Percentiles rank a stretch among this genome's conserved stretches.
phyloP scores from a whole-genome alignment of 2,797 vertebrate genomes.

The Micropoecilia bifurca region DNA sequence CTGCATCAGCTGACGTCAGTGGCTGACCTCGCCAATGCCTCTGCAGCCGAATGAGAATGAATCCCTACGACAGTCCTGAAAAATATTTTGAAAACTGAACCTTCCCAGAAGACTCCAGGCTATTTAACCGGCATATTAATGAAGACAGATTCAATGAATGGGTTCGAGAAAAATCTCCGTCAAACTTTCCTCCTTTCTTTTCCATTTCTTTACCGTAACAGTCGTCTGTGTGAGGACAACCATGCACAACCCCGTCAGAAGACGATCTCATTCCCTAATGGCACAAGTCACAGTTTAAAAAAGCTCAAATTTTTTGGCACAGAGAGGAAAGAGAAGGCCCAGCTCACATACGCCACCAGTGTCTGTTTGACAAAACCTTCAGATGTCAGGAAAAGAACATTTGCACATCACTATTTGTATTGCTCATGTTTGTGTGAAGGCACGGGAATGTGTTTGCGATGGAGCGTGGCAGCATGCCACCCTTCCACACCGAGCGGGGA shows the following conservation, averaged over 20 bases:
- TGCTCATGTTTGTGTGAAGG: slow-evolving; percentile 15
- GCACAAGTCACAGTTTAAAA: slow-evolving; percentile 46
- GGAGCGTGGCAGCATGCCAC: slow-evolving; percentile 18
- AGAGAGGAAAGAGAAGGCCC: slow-evolving; percentile 31
- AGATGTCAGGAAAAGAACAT: slow-evolving; percentile 20
- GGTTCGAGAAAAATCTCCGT: neutral
- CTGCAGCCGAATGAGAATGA: slow-evolving; percentile 3
- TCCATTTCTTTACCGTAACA: neutral
- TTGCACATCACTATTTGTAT: slow-evolving; percentile 13
- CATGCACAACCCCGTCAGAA: slow-evolving; percentile 28
- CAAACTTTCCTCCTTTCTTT: slow-evolving; percentile 5
- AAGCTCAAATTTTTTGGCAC: slow-evolving; percentile 50
- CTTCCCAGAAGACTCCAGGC: slow-evolving; percentile 6
- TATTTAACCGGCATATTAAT: slow-evolving; percentile 15
- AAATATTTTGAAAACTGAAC: neutral
- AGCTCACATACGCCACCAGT: slow-evolving; percentile 3
- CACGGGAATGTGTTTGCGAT: slow-evolving; percentile 10
- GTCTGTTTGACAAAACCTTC: slow-evolving; percentile 30
- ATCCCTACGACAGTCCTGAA: slow-evolving; percentile 3
- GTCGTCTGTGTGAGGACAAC: slow-evolving; percentile 20
- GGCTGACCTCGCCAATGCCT: slow-evolving; percentile 8
- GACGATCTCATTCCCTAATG: slow-evolving; percentile 39
- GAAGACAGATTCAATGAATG: neutral
- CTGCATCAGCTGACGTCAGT: neutral
- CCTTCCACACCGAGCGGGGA: slow-evolving; percentile 35